Base-by-base conservation (phyloP, 2,113 vertebrate species). In the Peromyscus leucopus region DNA sequence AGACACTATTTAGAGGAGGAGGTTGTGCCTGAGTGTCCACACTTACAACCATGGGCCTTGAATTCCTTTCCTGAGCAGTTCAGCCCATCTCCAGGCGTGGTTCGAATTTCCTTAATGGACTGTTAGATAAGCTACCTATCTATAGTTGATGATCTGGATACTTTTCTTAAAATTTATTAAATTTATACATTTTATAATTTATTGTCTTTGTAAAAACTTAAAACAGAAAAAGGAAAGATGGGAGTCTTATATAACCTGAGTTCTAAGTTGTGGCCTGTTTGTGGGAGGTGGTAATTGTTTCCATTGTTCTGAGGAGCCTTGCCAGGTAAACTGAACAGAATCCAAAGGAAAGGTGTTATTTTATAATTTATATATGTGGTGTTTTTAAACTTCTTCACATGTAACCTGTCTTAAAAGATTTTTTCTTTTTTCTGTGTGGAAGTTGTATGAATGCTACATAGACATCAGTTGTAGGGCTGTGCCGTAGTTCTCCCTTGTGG, bases 161-260 rank as follows among this genome's bases (percentile, higher is more conserved):
- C 65, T 78, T 93, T 91, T 94, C 55, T 90, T 93, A n/a, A 80
- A 72, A 55, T 87, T 78, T 85, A 83, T 39, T 16, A 82, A 82
- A 91, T 42, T 24, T 55, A 94, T 19, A 21, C 69, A 55, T 93
- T 39, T 69, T 28, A 33, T 69, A 1, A 59, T 94, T 90, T 92
- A 71, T 86, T 95, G 31, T 95, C 19, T 28, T 84, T 91, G 6
- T 92, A 36, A 95, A 91, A 82, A 89, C 31, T 76, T 85, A 61
- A 74, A 57, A 74, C 0, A 0, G 22, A 26, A 31, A n/a, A 57
- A 82, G 33, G 28, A 22, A 65, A 39, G 67, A 42, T 26, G 5
- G n/a, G 31, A 33, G 31, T 88, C 61, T 79, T 22, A 2, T 9
- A 0, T 89, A 75, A 87, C 57, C 51, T 22, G 8, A 46, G 8